These are phyloP conservation scores for Micronycteris hirsuta DNA, from an alignment of 2,113 vertebrate species.

Conservation along the genomic window DNA sequence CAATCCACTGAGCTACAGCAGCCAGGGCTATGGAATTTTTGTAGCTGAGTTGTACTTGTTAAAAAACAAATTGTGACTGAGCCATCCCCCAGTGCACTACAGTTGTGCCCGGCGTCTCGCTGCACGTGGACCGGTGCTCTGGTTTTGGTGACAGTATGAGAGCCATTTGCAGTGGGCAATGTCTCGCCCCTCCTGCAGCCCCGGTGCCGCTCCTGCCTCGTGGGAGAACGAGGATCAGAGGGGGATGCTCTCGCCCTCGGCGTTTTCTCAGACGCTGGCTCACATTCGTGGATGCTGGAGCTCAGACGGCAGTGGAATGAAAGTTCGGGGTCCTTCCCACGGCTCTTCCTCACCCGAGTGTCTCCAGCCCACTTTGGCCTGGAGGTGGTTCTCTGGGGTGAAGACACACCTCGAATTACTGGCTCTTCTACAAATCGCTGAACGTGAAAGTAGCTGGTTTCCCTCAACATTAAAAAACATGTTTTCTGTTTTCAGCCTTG, in stretches of 20 bases:
- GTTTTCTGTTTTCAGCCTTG: conserved; percentile 70
- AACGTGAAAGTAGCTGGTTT: background rate
- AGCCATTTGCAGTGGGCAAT: background rate
- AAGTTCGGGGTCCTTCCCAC: background rate
- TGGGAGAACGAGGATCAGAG: background rate
- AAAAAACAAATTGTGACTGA: background rate
- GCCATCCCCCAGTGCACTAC: background rate
- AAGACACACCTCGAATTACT: background rate
- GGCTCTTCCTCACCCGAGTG: background rate
- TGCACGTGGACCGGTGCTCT: fast-evolving
- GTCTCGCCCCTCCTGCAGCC: background rate
- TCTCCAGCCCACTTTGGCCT: background rate
- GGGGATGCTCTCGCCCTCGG: background rate
- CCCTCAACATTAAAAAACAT: background rate
- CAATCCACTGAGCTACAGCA: no score
- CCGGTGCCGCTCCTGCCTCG: background rate
- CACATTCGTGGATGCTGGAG: no score
- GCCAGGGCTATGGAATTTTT: background rate
- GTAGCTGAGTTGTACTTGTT: background rate
- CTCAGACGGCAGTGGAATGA: background rate
- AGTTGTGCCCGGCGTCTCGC: background rate
- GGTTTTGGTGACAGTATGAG: background rate
- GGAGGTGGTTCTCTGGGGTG: background rate
- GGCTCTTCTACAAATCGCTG: background rate
- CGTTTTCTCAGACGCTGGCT: background rate